Conservation (phyloP, 2,113 vertebrate species). For the Hippocampus comes region DNA sequence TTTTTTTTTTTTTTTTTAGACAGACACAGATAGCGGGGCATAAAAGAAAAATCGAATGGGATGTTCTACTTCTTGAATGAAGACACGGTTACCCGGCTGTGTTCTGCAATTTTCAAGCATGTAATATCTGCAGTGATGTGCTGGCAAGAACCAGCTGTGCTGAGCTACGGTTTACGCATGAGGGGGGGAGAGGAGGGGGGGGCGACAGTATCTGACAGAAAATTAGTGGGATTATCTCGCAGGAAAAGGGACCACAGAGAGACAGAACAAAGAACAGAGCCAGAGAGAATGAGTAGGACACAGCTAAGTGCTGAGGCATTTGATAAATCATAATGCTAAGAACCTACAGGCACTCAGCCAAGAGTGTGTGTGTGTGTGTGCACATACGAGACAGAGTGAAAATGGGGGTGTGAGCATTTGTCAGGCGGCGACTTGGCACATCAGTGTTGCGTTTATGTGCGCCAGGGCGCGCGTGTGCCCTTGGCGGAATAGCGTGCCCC, state of each 20-base stretch:
- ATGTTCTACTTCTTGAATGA: background rate
- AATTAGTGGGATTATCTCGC: constrained; percentile 40
- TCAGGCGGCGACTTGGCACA: constrained; percentile 54
- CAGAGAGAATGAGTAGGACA: constrained; percentile 27
- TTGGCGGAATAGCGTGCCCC: constrained; percentile 38
- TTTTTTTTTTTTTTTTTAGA: too few relatives aligned
- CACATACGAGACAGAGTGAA: constrained; percentile 4
- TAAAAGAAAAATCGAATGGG: background rate
- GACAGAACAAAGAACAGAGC: constrained; percentile 36
- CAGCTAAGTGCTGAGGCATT: constrained; percentile 39
- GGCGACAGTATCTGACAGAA: constrained; percentile 14
- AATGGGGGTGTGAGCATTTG: constrained; percentile 20
- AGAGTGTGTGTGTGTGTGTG: constrained; percentile 22
- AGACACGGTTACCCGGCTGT: background rate
- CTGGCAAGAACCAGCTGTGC: constrained; percentile 13
- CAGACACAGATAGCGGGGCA: background rate
- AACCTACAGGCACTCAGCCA: constrained; percentile 46
- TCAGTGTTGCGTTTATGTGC: constrained; percentile 28
- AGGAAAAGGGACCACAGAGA: constrained; percentile 21
- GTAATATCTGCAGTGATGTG: constrained; percentile 27
- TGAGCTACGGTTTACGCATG: constrained; percentile 14
- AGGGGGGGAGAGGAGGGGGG: constrained; percentile 12
- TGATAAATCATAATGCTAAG: constrained; percentile 56
- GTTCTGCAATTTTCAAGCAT: background rate
- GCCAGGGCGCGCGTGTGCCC: constrained; percentile 13